phyloP scores from a whole-genome alignment of 92 coral and sea anemone species.

The Scolanthus callimorphus region DNA sequence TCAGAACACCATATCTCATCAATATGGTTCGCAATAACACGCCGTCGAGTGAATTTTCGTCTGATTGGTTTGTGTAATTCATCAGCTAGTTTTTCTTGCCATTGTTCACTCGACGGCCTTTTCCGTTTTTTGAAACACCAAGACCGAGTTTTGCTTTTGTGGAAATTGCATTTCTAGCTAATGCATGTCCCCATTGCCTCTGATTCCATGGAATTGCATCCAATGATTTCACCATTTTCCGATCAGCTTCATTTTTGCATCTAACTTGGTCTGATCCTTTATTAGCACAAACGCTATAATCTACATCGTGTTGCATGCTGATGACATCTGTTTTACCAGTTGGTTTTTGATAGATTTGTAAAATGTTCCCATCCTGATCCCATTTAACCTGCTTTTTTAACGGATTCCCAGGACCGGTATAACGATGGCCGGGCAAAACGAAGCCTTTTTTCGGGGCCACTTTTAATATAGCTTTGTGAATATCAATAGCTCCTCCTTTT shows the following conservation, averaged over 20 bases:
- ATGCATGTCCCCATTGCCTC: constrained; percentile 26
- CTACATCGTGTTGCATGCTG: constrained; percentile 24
- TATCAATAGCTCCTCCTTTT: constrained; percentile 1
- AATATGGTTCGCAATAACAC: constrained; percentile 32
- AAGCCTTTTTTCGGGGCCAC: constrained; percentile 4
- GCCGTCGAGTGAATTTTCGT: constrained; percentile 31
- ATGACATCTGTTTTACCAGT: constrained; percentile 16
- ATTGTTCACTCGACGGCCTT: constrained; percentile 32
- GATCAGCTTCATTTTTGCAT: constrained; percentile 15
- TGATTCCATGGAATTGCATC: constrained; percentile 18
- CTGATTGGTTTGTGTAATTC: constrained; percentile 40
- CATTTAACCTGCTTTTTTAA: constrained; percentile 9
- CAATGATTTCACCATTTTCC: constrained; percentile 7
- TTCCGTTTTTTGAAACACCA: constrained; percentile 13
- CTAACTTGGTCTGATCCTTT: no score
- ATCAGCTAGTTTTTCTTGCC: constrained; percentile 41
- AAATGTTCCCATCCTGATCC: constrained; percentile 5
- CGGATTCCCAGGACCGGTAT: constrained; percentile 11
- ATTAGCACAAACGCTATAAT: no score
- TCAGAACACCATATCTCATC: constrained; percentile 50
- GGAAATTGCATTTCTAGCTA: constrained; percentile 17
- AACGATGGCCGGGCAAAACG: not conserved
- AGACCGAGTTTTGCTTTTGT: constrained; percentile 12
- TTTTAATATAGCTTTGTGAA: constrained; percentile 5
- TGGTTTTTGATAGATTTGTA: constrained; percentile 6